Base-by-base conservation (phyloP, 2,113 vertebrate species). In the Callocephalon fimbriatum region DNA sequence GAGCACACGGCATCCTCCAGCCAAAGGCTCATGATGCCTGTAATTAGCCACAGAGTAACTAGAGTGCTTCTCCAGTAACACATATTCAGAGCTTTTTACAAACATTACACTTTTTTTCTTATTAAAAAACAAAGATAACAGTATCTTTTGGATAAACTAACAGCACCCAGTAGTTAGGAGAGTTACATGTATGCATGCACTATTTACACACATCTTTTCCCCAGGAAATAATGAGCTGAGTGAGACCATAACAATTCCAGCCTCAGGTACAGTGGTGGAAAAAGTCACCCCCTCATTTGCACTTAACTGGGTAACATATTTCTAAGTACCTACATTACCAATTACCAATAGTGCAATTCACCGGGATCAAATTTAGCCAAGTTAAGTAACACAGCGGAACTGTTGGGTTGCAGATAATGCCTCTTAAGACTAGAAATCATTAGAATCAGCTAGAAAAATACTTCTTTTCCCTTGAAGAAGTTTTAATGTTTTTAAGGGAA, bases 1-100 rank as follows among this genome's bases (percentile, higher is more conserved):
- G 40, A n/a, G 66, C 44, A 54, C 31, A 0, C 0, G 17, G 42
- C 10, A 11, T 0, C 15, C 17, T 3, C 20, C 70, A 32, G 44
- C 66, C 18, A 1, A 62, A 78, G 56, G 62, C 47, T 31, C 37
- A 7, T 17, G 40, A 4, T 17, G 47, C 59, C 31, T 31, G 0
- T 9, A 6, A 47, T 32, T 0, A 80, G 42, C 68, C 67, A 48
- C 40, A 15, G 9, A 45, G 16, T 10, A 73, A 65, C 44, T 1
- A 29, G 31, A 47, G 11, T 12, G 17, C 7, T 17, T 53, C 44
- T 53, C 53, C 42, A 80, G 2, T 2, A 66, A 42, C 25, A 56
- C 21, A 25, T 26, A 48, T 17, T 31, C 25, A 10, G 48, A 38
- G 12, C 18, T 44, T 68, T 79, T 70, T n/a, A 27, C 10, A 81